phyloP scores from a whole-genome alignment of 2,113 vertebrate genomes.

The Pristiophorus japonicus region DNA sequence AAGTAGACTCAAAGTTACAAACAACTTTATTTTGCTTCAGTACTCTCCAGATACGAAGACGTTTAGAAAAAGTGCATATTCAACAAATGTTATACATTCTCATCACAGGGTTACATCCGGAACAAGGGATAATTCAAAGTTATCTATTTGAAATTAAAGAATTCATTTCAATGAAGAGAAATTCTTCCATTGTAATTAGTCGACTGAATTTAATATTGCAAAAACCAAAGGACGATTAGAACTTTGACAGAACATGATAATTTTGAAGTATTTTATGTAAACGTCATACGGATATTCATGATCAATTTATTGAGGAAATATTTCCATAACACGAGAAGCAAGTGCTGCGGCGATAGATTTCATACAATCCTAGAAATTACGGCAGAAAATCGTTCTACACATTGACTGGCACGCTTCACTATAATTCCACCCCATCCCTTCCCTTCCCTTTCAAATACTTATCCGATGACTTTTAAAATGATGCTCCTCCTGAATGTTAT shows the following conservation, averaged over 20 bases:
- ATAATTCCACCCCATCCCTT: background rate
- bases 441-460: background rate
- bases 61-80: background rate
- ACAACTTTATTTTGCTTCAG: background rate
- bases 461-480: background rate
- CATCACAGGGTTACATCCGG: background rate
- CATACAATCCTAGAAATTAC: background rate
- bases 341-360: background rate
- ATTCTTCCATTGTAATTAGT: too few relatives aligned
- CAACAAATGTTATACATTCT: background rate
- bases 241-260: background rate
- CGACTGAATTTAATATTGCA: too few relatives aligned
- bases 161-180: background rate
- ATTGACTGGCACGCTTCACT: background rate
- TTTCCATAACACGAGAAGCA: background rate
- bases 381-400: background rate
- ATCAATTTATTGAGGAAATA: background rate
- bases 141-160: background rate
- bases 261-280: background rate
- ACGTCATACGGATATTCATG: background rate
- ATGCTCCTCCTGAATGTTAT: too few relatives aligned
- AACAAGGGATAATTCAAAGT: background rate
- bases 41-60: background rate
- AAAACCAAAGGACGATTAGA: too few relatives aligned
- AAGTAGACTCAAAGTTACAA: background rate